Evolutionary conservation across 2,113 vertebrate genomes (phyloP).

Genomic region (Sclerurus mexicanus): DNA sequence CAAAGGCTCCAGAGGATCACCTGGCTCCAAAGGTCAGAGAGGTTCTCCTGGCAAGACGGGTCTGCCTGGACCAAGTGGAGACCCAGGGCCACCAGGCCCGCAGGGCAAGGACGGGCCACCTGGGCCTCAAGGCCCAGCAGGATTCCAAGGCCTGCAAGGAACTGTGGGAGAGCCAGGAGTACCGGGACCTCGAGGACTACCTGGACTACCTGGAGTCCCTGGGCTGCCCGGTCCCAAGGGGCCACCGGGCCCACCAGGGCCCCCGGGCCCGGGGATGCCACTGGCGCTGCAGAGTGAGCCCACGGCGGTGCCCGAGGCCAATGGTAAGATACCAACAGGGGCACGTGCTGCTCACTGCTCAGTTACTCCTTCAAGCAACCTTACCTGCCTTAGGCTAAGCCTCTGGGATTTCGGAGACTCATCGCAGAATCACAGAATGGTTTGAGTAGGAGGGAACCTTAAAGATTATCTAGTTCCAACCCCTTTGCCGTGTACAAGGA

Average conservation of each 20-base stretch:
- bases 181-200: slow-evolving; percentile 82
- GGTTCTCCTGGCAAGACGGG: slow-evolving; percentile 93
- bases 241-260: slow-evolving; percentile 68
- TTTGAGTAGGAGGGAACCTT: background rate
- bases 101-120: slow-evolving; percentile 86
- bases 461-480: background rate
- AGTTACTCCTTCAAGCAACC: background rate
- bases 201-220: slow-evolving; percentile 82
- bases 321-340: slow-evolving; percentile 58
- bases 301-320: slow-evolving; percentile 55
- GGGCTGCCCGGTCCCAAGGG: slow-evolving; percentile 85
- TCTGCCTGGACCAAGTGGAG: slow-evolving; percentile 85
- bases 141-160: slow-evolving; percentile 86
- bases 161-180: slow-evolving; percentile 84
- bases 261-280: slow-evolving; percentile 66
- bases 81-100: slow-evolving; percentile 83
- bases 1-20: slow-evolving; percentile 85
- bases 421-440: background rate
- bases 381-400: background rate
- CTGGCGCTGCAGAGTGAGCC: slow-evolving; percentile 78
- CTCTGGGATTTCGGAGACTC: background rate
- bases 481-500: background rate
- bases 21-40: slow-evolving; percentile 89
- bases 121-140: slow-evolving; percentile 85
- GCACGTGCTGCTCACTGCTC: background rate